Base-by-base conservation (phyloP, 2,888 invertebrate species). In the Beris morrisii region DNA sequence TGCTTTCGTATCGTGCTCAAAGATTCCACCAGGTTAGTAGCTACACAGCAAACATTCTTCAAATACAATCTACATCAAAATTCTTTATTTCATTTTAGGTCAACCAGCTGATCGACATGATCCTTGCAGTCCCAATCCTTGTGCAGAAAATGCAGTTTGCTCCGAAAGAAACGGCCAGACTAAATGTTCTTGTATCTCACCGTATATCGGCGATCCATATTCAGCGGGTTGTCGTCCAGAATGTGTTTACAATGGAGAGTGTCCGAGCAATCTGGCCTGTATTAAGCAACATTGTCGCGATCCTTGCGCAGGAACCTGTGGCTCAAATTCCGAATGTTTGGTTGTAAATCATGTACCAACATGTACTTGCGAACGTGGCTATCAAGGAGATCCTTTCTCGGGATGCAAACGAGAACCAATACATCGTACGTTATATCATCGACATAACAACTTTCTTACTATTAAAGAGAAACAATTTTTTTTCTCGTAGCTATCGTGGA, bases 131-230 rank as follows among this genome's bases (percentile, higher is more conserved):
- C 89, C 91, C 50, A 88, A 89, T 52, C 93, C 92, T 0, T 95
- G 95, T 77, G 94, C 92, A 15, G 89, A 90, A 75, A 94, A 93
- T 75, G 88, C 94, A 0, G 83, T 90, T 67, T 95, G 94, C 75
- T 84, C 86, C 0, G 86, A 87, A 32, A 82, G 85, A 3, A 88
- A 90, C 73, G 88, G 88, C 15, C 82, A 83, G 32, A 87, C 89
- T 0, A 86, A 88, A 72, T 95, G 95, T 77, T 84, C 85, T n/a
- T 95, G 94, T 75, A 91, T 94, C 75, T 91, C 93, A 67, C 93
- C 93, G 4, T 92, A 93, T 74, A 87, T 91, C 69, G 94, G 94
- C 7, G 92, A 95, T 82, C 93, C 93, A 4, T 93, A 92, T 75
- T 86, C 87, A 13, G 89, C 90, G 15, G 93, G 93, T 43, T 95